phyloP scores from a whole-genome alignment of 2,888 invertebrate genomes.

The Dasysyrphus tricinctus region DNA sequence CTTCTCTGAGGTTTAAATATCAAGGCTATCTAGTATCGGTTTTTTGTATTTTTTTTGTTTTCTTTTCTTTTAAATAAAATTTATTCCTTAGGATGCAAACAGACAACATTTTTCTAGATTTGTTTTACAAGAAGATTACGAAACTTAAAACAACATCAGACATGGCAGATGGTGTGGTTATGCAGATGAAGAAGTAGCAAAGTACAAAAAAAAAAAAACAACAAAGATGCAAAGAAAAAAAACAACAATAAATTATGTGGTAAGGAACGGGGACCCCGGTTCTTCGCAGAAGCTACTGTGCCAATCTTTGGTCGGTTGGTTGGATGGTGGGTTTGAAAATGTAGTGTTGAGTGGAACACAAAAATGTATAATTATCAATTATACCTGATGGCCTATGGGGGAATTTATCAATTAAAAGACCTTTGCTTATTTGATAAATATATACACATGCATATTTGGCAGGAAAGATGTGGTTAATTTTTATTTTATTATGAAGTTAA shows the following conservation, averaged over 20 bases:
- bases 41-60: slow-evolving; percentile 36
- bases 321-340: slow-evolving; percentile 11
- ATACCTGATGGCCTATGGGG: slow-evolving; percentile 13
- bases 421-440: slow-evolving; percentile 16
- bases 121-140: slow-evolving; percentile 63
- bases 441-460: slow-evolving; percentile 5
- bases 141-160: slow-evolving; percentile 59
- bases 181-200: slow-evolving; percentile 35
- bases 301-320: neutral
- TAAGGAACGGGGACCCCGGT: slow-evolving; percentile 33
- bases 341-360: slow-evolving; percentile 27
- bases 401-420: slow-evolving; percentile 38
- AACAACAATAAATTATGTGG: slow-evolving; percentile 43
- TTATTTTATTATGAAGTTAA: slow-evolving; percentile 25
- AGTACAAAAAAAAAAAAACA: too few relatives aligned
- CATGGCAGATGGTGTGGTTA: slow-evolving; percentile 62
- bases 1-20: slow-evolving; percentile 63
- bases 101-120: slow-evolving; percentile 55
- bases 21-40: slow-evolving; percentile 66
- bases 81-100: slow-evolving; percentile 56
- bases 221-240: slow-evolving; percentile 16
- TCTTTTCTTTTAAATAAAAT: slow-evolving; percentile 15
- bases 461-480: slow-evolving; percentile 46
- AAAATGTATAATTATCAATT: slow-evolving; percentile 60
- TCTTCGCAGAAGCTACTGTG: slow-evolving; percentile 49